A percentile compares a stretch with the other conserved stretches of the same genome.
Evolutionary conservation across 1,140 invertebrate genomes (phyloP).

Genomic region (Mycetomoellerius zeteki): DNA sequence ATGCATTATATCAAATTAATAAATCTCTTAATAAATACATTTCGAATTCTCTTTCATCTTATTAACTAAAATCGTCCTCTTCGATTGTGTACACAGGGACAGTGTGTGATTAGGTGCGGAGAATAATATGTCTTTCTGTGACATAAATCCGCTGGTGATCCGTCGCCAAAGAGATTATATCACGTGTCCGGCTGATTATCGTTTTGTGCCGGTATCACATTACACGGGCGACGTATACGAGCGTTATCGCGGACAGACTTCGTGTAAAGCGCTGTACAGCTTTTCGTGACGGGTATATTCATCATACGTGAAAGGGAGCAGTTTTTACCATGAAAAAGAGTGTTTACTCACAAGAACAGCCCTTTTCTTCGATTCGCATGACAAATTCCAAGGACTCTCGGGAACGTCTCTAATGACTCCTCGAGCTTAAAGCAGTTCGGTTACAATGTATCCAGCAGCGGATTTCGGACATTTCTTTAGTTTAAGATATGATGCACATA

Average conservation of each 20-base stretch:
- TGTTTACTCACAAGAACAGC: conserved; percentile 6
- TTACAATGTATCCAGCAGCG: not conserved
- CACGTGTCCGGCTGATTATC: not conserved
- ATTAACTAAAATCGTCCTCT: too few species aligned
- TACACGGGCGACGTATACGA: not conserved
- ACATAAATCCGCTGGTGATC: not conserved
- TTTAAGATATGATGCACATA: not conserved
- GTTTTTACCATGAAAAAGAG: conserved; percentile 33
- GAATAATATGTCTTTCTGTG: not conserved
- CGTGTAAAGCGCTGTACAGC: conserved; percentile 4
- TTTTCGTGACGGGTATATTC: conserved; percentile 39
- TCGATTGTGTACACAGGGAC: too few species aligned
- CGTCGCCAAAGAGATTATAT: conserved; percentile 10
- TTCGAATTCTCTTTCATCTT: too few species aligned
- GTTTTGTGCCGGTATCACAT: not conserved
- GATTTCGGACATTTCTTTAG: not conserved
- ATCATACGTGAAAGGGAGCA: conserved; percentile 32
- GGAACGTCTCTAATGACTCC: conserved; percentile 7
- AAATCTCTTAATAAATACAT: too few species aligned
- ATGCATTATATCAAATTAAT: too few species aligned
- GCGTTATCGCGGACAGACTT: conserved; percentile 2
- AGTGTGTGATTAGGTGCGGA: not conserved
- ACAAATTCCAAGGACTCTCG: not conserved
- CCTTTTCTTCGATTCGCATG: conserved; percentile 14
- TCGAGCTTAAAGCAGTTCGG: not conserved